Conservation (phyloP, 2,888 invertebrate genomes). For the Peribatodes rhomboidaria region DNA sequence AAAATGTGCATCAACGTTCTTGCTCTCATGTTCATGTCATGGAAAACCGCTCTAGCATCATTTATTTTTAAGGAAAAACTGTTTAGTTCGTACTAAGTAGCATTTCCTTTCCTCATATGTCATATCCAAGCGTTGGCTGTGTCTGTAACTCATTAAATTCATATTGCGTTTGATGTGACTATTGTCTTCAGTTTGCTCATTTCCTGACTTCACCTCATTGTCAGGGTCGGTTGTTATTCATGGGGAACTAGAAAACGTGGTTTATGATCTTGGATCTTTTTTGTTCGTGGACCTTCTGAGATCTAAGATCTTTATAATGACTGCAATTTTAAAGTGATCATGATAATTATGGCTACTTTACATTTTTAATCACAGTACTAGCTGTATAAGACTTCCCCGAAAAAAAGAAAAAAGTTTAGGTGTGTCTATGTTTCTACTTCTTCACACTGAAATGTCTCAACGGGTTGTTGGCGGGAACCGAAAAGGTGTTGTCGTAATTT, state of each 20-base stretch:
- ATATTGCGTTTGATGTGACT: constrained; percentile 1
- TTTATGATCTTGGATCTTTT: neutral
- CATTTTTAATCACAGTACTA: too few relatives aligned
- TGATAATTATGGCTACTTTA: too few relatives aligned
- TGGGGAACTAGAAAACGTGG: neutral
- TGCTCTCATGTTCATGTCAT: neutral
- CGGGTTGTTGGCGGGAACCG: too few relatives aligned
- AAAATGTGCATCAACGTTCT: neutral
- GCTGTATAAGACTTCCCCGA: too few relatives aligned
- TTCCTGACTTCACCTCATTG: constrained; percentile 17
- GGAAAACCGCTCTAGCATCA: neutral
- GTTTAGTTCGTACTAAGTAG: neutral
- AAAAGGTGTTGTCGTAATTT: too few relatives aligned
- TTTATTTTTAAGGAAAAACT: constrained; percentile 17
- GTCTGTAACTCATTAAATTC: constrained; percentile 19
- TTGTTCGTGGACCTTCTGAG: neutral
- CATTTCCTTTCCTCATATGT: constrained; percentile 1
- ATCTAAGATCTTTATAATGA: too few relatives aligned
- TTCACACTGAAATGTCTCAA: too few relatives aligned
- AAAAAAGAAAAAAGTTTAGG: too few relatives aligned
- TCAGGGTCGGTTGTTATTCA: constrained; percentile 6
- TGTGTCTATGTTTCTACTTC: too few relatives aligned
- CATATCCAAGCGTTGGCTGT: neutral
- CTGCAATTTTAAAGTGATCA: too few relatives aligned
- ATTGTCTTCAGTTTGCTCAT: constrained; percentile 18